Conservation (phyloP, 2,888 invertebrate species). For the Pharmacophagus antenor region DNA sequence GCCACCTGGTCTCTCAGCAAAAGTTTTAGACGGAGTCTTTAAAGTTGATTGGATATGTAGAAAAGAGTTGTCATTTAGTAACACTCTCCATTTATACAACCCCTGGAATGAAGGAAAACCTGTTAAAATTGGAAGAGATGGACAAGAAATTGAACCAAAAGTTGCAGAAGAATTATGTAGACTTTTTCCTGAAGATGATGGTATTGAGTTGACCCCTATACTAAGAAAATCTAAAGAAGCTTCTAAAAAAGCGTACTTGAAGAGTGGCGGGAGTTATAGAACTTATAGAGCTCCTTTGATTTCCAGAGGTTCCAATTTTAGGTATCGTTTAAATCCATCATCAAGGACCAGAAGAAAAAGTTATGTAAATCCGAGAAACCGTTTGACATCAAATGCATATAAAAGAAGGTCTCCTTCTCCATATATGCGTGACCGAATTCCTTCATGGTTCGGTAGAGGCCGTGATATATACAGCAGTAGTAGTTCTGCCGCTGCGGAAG, state of each 20-base stretch:
- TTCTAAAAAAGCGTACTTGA: slow-evolving; percentile 82
- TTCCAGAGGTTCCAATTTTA: slow-evolving; percentile 67
- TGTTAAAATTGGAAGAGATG: slow-evolving; percentile 99
- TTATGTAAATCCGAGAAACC: slow-evolving; percentile 84
- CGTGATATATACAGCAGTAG: slow-evolving; percentile 65
- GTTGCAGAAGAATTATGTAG: slow-evolving; percentile 97
- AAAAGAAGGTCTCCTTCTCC: slow-evolving; percentile 82
- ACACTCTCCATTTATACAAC: slow-evolving; percentile 95
- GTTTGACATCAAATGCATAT: slow-evolving; percentile 76
- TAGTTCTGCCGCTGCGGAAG: slow-evolving; percentile 86
- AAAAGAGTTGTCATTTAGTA: slow-evolving; percentile 95
- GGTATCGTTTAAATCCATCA: slow-evolving; percentile 75
- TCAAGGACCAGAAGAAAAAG: slow-evolving; percentile 82
- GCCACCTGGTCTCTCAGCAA: slow-evolving; percentile 95
- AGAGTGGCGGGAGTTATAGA: slow-evolving; percentile 76
- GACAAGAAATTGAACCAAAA: slow-evolving; percentile 98
- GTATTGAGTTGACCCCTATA: slow-evolving; percentile 93
- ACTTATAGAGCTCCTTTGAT: slow-evolving; percentile 73
- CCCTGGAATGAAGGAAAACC: slow-evolving; percentile 99
- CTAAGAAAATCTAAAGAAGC: slow-evolving; percentile 92
- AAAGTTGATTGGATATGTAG: slow-evolving; percentile 98
- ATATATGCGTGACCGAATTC: slow-evolving; percentile 80
- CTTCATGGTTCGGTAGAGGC: slow-evolving; percentile 83
- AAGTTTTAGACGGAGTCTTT: slow-evolving; percentile 97
- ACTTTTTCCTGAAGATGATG: slow-evolving; percentile 95